Evolutionary conservation across 2,888 invertebrate species (phyloP), one percentile per base, ranked within the genome.

Genomic region (Anthrax anthrax): DNA sequence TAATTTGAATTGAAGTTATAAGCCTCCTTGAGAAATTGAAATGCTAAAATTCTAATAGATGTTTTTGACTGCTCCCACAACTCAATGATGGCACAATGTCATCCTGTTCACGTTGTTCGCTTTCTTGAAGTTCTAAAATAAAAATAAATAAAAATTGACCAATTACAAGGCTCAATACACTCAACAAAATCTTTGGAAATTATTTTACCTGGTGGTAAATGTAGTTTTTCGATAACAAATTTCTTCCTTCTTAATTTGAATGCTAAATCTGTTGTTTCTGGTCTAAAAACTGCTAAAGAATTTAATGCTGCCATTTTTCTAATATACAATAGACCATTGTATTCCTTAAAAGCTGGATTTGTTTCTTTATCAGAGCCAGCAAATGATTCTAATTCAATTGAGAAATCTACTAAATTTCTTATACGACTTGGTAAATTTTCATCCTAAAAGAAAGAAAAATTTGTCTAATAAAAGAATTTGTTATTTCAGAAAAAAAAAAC

Each of bases 161-260:
- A n/a, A n/a, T n/a, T n/a, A n/a, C n/a, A n/a, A n/a, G n/a, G n/a
- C n/a, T n/a, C n/a, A n/a, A n/a, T n/a, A n/a, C n/a, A n/a, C n/a
- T n/a, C n/a, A n/a, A n/a, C n/a, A n/a, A n/a, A n/a, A n/a, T n/a
- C n/a, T n/a, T n/a, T n/a, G n/a, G n/a, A n/a, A n/a, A n/a, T n/a
- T n/a, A n/a, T n/a, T n/a, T 54, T 51, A 65, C 65, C 65, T 55
- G 86, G 85, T 13, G 85, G 86, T 56, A 86, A 69, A 71, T 85
- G 84, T 42, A 86, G 62, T 57, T 82, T 78, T 69, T 91, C 89
- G 56, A 92, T 85, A 3, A 80, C 70, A 63, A 92, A 88, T 70
- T 84, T 88, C 70, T 87, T 90, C 59, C 87, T 77, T 50, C 81
- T 77, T 49, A 91, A 65, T 67, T 90, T 91, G 61, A 90, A 92